phyloP scores from a whole-genome alignment of 2,113 vertebrate genomes.

The Periophthalmodon schlosseri region DNA sequence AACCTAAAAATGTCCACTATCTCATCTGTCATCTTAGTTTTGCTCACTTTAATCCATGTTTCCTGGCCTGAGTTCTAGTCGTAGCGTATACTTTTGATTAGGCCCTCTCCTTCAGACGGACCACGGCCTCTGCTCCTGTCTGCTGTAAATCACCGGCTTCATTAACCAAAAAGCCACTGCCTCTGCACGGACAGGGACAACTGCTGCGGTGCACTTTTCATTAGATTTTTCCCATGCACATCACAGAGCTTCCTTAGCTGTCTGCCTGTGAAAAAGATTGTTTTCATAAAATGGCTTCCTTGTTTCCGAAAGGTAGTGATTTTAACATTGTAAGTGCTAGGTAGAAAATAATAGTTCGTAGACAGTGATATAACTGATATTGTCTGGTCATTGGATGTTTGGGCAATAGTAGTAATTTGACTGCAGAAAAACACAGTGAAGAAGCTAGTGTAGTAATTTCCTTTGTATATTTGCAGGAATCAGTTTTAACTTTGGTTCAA shows the following conservation, averaged over 20 bases:
- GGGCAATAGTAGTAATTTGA: neutral
- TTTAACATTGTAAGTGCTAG: neutral
- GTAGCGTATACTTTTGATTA: constrained; percentile 9
- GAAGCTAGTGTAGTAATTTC: neutral
- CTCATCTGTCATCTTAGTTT: neutral
- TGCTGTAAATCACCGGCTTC: neutral
- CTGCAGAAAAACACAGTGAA: neutral
- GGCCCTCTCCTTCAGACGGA: neutral
- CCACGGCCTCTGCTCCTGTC: neutral
- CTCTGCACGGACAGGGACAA: neutral
- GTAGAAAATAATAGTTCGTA: neutral
- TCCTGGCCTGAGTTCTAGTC: neutral
- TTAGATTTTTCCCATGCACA: constrained; percentile 19
- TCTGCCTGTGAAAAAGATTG: constrained; percentile 12
- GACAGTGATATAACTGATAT: neutral
- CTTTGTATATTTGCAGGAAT: no score
- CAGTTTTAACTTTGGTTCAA: no score
- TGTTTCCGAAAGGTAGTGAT: neutral
- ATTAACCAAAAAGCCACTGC: neutral
- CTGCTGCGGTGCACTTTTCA: constrained; percentile 17
- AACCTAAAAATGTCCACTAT: neutral
- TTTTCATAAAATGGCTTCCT: neutral
- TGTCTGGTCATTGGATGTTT: neutral
- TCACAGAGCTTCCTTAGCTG: constrained; percentile 16
- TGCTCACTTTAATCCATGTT: neutral